Evolutionary conservation across 2,797 vertebrate species (phyloP).

Genomic region (Leucoraja ocellata): DNA sequence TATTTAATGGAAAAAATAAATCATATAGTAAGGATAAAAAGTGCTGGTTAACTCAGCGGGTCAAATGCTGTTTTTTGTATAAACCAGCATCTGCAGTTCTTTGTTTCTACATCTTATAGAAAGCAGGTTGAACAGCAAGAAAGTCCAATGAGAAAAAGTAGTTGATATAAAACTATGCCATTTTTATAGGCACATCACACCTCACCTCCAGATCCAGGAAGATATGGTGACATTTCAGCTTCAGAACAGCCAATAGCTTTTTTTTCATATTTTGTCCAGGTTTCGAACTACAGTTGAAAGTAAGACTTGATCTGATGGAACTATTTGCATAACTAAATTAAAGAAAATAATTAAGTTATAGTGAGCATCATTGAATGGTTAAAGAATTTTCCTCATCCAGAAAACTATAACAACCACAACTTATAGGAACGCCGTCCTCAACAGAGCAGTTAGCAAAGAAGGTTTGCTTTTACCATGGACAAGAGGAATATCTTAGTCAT

Average conservation of each 20-base stretch:
- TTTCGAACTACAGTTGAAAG: constrained; percentile 58
- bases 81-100: too few relatives aligned
- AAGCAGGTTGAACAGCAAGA: background rate
- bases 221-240: constrained; percentile 72
- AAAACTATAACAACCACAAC: background rate
- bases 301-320: constrained; percentile 77
- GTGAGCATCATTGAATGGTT: background rate
- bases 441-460: background rate
- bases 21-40: too few relatives aligned
- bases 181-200: background rate
- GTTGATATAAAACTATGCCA: background rate
- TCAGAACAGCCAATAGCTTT: constrained; percentile 71
- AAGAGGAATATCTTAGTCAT: background rate
- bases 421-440: background rate
- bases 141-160: background rate
- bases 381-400: background rate
- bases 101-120: background rate
- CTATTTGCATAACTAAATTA: constrained; percentile 67
- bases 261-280: constrained; percentile 68
- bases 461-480: background rate
- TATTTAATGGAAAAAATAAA: background rate
- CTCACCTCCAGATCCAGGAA: constrained; percentile 80
- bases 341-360: background rate
- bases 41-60: too few relatives aligned
- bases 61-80: too few relatives aligned